Conservation (phyloP, 2,797 vertebrate species). For the Sebastes iracundus region DNA sequence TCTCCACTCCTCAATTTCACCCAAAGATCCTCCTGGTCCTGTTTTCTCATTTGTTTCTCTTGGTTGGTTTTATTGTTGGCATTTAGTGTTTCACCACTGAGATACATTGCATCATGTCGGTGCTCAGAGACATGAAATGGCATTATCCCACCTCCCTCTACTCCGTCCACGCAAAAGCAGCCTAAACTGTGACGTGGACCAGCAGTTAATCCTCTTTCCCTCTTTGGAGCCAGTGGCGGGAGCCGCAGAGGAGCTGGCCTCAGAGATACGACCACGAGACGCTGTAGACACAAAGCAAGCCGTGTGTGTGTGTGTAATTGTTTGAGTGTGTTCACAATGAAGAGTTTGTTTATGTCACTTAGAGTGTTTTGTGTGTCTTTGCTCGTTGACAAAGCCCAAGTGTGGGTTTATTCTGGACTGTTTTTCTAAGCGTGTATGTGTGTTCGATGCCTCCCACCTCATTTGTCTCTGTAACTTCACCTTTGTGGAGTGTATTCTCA, state of each 20-base stretch:
- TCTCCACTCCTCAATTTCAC: background rate
- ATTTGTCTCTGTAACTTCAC: constrained; percentile 56
- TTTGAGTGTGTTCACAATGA: constrained; percentile 64
- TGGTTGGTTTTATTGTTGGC: constrained; percentile 31
- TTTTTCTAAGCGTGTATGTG: constrained; percentile 22
- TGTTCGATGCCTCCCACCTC: constrained; percentile 62
- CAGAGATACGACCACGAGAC: constrained; percentile 79
- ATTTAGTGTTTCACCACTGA: constrained; percentile 45
- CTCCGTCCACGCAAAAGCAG: constrained; percentile 75
- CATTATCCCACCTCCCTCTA: constrained; percentile 81
- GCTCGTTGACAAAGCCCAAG: constrained; percentile 44
- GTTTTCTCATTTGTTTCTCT: constrained; percentile 24
- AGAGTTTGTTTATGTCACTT: constrained; percentile 63
- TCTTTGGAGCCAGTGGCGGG: constrained; percentile 73
- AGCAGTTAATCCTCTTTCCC: constrained; percentile 82
- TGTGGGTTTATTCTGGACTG: constrained; percentile 53
- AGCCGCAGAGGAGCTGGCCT: constrained; percentile 77
- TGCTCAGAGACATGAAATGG: constrained; percentile 78
- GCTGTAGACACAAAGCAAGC: constrained; percentile 61
- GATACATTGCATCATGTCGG: constrained; percentile 73
- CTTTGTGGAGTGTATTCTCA: constrained; percentile 59
- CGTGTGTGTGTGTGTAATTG: constrained; percentile 50
- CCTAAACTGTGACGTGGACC: constrained; percentile 79
- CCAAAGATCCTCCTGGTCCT: background rate
- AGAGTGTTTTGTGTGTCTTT: constrained; percentile 54